Percentiles rank a stretch among this genome's conserved stretches.
Evolutionary conservation across 2,797 vertebrate genomes (phyloP).

Genomic region (Gymnothorax reevesii): DNA sequence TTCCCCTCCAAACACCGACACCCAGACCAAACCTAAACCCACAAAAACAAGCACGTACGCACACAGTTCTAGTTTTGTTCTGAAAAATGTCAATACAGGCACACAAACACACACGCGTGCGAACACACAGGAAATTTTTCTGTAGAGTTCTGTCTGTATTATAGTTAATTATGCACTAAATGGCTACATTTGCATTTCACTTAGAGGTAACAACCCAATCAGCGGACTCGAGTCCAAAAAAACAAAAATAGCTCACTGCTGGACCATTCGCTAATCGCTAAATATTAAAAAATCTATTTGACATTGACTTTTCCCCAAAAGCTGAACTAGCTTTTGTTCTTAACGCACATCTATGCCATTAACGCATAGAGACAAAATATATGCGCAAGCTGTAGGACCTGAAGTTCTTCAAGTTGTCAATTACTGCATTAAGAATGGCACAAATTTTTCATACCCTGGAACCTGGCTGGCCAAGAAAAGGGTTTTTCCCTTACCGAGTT

Average conservation of each 20-base stretch:
- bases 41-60: no score
- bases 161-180: neutral
- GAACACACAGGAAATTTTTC: neutral
- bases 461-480: no score
- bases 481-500: no score
- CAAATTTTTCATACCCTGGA: neutral
- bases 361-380: neutral
- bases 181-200: neutral
- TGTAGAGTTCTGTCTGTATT: neutral
- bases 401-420: neutral
- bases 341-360: neutral
- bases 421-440: neutral
- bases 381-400: neutral
- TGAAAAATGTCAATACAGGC: no score
- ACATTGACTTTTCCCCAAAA: slow-evolving; percentile 21
- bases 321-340: neutral
- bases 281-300: neutral
- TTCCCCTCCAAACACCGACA: neutral
- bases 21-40: neutral
- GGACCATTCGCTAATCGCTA: neutral
- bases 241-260: neutral
- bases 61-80: no score
- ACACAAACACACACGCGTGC: neutral
- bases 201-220: neutral
- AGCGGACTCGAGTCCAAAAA: neutral